Percentiles rank a stretch among this genome's conserved stretches.
Conservation (phyloP, 2,888 invertebrate genomes). For the Perizoma affinitatum region DNA sequence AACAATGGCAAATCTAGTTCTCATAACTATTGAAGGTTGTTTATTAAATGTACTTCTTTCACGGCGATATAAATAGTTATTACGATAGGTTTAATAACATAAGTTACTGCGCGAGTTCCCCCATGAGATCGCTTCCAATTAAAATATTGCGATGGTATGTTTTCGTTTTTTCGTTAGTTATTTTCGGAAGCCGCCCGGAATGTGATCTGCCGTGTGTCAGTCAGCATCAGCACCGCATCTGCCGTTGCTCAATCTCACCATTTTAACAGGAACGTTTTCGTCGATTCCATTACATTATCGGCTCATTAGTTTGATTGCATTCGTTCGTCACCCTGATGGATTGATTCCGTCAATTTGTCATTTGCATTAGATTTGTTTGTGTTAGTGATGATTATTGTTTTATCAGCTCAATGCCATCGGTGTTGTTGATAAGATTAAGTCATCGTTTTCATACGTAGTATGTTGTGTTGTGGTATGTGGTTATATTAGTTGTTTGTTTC, state of each 20-base stretch:
- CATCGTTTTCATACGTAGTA: constrained; percentile 10
- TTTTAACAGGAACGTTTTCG: constrained; percentile 6
- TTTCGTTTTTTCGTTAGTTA: constrained; percentile 11
- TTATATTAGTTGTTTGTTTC: too few species aligned
- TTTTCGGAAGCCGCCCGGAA: constrained; percentile 26
- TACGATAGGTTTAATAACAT: neutral
- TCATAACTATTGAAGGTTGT: constrained; percentile 24
- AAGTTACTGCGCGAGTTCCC: neutral
- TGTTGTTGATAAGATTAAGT: constrained; percentile 13
- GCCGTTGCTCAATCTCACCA: constrained; percentile 24
- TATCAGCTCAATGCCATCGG: constrained; percentile 6
- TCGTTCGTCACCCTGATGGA: constrained; percentile 6
- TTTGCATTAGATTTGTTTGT: constrained; percentile 12
- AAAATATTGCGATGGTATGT: constrained; percentile 16
- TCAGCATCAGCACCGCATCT: constrained; percentile 30
- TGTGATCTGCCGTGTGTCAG: constrained; percentile 39
- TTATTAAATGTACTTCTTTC: constrained; percentile 2
- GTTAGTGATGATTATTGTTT: constrained; percentile 6
- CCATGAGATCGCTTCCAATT: constrained; percentile 6
- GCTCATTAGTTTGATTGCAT: constrained; percentile 13
- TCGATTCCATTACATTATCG: constrained; percentile 17
- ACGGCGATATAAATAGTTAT: neutral
- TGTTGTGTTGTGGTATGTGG: too few species aligned
- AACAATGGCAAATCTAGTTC: constrained; percentile 25
- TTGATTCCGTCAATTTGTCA: constrained; percentile 14